A percentile compares a stretch with the other conserved stretches of the same genome.
Evolutionary conservation across 2,888 invertebrate genomes (phyloP).

Genomic region (Drosophila atripex): DNA sequence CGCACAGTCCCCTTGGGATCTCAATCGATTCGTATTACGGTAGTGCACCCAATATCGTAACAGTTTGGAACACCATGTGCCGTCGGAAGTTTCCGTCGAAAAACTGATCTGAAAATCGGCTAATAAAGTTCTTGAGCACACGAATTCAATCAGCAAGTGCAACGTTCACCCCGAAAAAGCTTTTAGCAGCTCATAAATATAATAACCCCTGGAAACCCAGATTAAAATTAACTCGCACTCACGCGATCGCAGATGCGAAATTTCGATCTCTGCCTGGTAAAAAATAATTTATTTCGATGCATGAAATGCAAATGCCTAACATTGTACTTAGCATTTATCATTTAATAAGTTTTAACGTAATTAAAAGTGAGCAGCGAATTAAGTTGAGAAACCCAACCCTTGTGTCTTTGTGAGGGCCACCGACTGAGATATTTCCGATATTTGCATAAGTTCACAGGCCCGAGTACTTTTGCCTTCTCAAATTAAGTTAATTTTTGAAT

Average conservation of each 20-base stretch:
- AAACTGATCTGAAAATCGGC: constrained; percentile 9
- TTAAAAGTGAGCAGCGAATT: constrained; percentile 57
- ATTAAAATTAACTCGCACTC: constrained; percentile 48
- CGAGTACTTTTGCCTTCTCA: constrained; percentile 51
- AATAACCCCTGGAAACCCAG: constrained; percentile 32
- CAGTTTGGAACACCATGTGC: constrained; percentile 16
- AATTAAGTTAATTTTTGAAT: constrained; percentile 68
- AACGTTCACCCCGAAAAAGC: constrained; percentile 47
- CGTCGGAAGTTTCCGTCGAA: constrained; percentile 46
- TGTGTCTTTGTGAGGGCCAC: constrained; percentile 65
- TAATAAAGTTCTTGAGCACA: neutral
- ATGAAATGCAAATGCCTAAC: constrained; percentile 37
- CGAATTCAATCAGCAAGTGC: constrained; percentile 2
- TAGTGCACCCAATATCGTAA: constrained; percentile 38
- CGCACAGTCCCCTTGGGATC: constrained; percentile 56
- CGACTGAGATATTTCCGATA: constrained; percentile 45
- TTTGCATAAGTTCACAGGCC: constrained; percentile 72
- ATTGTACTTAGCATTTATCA: constrained; percentile 58
- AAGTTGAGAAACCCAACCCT: constrained; percentile 28
- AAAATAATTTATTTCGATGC: constrained; percentile 43
- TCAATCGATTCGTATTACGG: constrained; percentile 9
- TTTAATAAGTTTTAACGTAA: constrained; percentile 64
- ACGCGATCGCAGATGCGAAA: constrained; percentile 60
- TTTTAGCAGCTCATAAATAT: constrained; percentile 53
- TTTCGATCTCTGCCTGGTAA: constrained; percentile 33